Percentiles rank a stretch among this genome's conserved stretches.
Evolutionary conservation across 2,113 vertebrate species (phyloP).

Genomic region (Catharus bicknelli): DNA sequence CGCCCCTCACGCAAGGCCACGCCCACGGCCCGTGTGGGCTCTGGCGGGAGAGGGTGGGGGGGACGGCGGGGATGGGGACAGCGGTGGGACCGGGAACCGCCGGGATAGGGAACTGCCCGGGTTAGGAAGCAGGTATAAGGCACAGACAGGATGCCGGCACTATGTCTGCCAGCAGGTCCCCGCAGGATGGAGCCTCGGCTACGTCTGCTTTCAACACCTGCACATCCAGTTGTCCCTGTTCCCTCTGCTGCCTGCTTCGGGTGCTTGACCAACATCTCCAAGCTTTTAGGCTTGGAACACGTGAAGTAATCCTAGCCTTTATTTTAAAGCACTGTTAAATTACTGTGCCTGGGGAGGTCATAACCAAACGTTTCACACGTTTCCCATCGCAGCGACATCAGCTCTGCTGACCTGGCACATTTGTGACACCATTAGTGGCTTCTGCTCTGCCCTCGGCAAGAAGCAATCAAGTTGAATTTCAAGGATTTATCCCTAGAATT

Average conservation of each 20-base stretch:
- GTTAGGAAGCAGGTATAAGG: too few species aligned
- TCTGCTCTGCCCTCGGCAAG: background rate
- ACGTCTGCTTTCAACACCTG: background rate
- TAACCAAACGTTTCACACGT: background rate
- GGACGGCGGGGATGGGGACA: too few species aligned
- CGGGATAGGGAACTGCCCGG: too few species aligned
- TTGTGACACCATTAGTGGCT: background rate
- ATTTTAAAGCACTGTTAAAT: background rate
- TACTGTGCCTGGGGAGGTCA: background rate
- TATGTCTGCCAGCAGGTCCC: background rate
- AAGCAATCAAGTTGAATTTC: background rate
- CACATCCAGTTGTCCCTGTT: background rate
- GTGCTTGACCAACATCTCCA: background rate
- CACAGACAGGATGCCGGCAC: background rate
- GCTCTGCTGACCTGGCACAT: background rate
- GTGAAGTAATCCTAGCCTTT: background rate
- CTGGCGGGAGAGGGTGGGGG: background rate
- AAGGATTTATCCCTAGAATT: background rate
- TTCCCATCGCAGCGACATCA: background rate
- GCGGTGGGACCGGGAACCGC: background rate
- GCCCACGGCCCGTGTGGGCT: fast-evolving
- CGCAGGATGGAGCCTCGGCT: background rate
- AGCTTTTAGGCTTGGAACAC: background rate
- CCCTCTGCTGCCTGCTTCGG: background rate
- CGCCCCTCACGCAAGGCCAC: fast-evolving